Evolutionary conservation across 2,113 vertebrate genomes (phyloP), one percentile per base, ranked within the genome.

Genomic region (Haplochromis burtoni): DNA sequence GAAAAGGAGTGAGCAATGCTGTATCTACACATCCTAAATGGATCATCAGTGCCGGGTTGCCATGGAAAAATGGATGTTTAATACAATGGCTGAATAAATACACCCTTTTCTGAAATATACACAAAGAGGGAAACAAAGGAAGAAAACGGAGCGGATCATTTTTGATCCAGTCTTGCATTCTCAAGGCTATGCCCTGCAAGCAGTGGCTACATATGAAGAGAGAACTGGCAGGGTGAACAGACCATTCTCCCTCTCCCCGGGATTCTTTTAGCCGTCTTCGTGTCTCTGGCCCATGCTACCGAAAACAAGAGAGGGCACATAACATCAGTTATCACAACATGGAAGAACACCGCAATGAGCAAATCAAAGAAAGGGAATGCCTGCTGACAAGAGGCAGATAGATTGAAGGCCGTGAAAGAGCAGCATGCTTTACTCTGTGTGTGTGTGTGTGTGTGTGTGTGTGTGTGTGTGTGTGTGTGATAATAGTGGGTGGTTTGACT

Each of bases 331-430:
- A 55, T 42, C 1, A 80, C 90, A 90, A 87, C 89, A 80, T 40
- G n/a, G 59, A 87, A 84, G 86, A 88, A 42, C 68, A 63, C 89
- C 16, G 59, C 82, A 85, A 81, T 59, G 81, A 84, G 40, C 86
- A 91, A 91, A 91, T 91, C 76, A 90, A 84, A 92, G 73, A 81
- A 47, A 29, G 38, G 47, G 29, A 10, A 16, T 45, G 47, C 42
- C 57, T 61, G 89, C 66, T 86, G 81, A 88, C 80, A 86, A 53
- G 33, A 88, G 86, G 80, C n/a, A 71, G 24, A 63, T 51, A 53
- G 40, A 40, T 14, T 80, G 81, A 47, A 84, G 57, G 86, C 57
- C 80, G 29, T 38, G 68, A 83, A 59, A 66, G 51, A 87, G 29
- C 80, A 82, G 78, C 76, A 78, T 53, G 51, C 29, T 51, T 59